Conservation (phyloP, 2,797 vertebrate genomes). For the Pogonophryne albipinna region DNA sequence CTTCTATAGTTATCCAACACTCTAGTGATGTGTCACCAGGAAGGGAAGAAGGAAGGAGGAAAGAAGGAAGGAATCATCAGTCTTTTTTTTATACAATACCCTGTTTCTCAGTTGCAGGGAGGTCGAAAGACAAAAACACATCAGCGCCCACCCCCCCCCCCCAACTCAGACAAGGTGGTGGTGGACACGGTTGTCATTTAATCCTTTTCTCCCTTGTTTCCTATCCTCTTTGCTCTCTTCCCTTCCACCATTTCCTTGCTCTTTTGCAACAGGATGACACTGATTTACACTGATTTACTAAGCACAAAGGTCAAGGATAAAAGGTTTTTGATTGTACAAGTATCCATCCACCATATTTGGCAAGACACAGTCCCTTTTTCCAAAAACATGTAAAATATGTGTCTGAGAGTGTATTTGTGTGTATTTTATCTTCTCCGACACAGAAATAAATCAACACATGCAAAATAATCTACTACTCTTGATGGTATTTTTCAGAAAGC, state of each 20-base stretch:
- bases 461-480: slow-evolving; percentile 85
- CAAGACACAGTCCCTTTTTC: slow-evolving; percentile 69
- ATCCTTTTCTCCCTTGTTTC: slow-evolving; percentile 53
- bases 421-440: slow-evolving; percentile 78
- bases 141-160: slow-evolving; percentile 30
- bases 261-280: slow-evolving; percentile 51
- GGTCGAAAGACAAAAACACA: slow-evolving; percentile 62
- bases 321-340: slow-evolving; percentile 78
- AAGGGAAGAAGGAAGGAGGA: slow-evolving; percentile 54
- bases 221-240: slow-evolving; percentile 67
- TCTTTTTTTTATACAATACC: slow-evolving; percentile 76
- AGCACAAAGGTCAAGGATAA: slow-evolving; percentile 77
- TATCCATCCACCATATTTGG: slow-evolving; percentile 66
- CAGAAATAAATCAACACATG: slow-evolving; percentile 82
- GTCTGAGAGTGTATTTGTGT: slow-evolving; percentile 65
- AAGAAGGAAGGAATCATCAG: slow-evolving; percentile 55
- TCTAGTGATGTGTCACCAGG: slow-evolving; percentile 54
- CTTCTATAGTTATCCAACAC: slow-evolving; percentile 47
- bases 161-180: slow-evolving; percentile 32
- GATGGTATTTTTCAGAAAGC: slow-evolving; percentile 80
- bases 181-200: slow-evolving; percentile 45
- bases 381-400: slow-evolving; percentile 66
- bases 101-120: slow-evolving; percentile 81
- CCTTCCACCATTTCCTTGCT: slow-evolving; percentile 54
- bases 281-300: slow-evolving; percentile 71